Conservation (phyloP, 2,797 vertebrate genomes). For the Pogoniulus pusillus region DNA sequence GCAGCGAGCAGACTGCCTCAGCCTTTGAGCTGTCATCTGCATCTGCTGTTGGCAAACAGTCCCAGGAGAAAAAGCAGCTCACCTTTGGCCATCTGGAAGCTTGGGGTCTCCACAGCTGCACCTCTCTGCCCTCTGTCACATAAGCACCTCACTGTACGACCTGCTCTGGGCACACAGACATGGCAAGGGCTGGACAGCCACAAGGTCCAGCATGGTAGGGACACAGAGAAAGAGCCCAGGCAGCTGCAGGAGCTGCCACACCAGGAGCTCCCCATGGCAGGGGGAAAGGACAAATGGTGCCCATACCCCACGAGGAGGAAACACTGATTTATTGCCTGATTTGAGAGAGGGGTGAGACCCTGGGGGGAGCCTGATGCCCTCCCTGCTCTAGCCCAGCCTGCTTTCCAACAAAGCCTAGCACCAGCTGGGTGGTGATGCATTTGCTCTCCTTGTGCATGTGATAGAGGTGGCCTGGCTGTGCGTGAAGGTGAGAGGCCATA, state of each 20-base stretch:
- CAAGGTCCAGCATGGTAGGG: background rate
- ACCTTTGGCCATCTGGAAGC: accelerated
- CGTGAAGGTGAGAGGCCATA: background rate
- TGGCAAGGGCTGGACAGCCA: background rate
- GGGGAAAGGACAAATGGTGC: background rate
- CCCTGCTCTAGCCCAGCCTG: background rate
- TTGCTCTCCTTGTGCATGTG: slow-evolving; percentile 2
- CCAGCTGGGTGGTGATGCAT: background rate
- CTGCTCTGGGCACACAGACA: background rate
- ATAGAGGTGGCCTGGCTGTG: background rate
- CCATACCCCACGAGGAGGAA: slow-evolving; percentile 17
- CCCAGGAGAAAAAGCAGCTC: background rate
- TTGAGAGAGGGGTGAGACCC: background rate
- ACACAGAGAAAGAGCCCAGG: background rate
- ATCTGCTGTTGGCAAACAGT: background rate
- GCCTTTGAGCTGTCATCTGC: background rate
- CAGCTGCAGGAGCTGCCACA: background rate
- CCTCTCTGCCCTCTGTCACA: background rate
- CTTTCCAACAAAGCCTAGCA: background rate
- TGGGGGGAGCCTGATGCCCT: background rate
- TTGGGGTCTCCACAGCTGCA: background rate
- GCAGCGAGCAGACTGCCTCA: background rate
- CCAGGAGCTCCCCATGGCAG: background rate
- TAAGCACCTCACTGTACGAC: accelerated
- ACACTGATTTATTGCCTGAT: slow-evolving; percentile 59